Base-by-base conservation (phyloP, 2,797 vertebrate species). In the Dermochelys coriacea region DNA sequence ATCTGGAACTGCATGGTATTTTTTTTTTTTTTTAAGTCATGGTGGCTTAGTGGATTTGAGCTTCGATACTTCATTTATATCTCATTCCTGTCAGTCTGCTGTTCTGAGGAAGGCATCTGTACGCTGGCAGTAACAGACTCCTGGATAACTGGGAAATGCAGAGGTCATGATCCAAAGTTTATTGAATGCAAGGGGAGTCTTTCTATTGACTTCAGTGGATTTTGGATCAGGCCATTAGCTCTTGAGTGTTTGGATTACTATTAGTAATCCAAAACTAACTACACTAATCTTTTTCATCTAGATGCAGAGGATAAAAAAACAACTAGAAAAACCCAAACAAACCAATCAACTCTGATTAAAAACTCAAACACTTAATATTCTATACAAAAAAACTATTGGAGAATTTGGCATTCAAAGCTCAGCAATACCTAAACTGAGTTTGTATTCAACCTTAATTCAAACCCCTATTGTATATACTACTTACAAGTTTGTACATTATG, bases 1-100 rank as follows among this genome's bases (percentile, higher is more conserved):
- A 21, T 19, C 0, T 31, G n/a, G 23, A 14, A 83, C 81, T 80
- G 49, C 2, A 3, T 1, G 19, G 27, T 2, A 31, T 82, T 18
- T 50, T 21, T 2, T 84, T 82, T 95, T 84, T 81, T 57, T 57
- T 57, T 52, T 8, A 19, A 37, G 19, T 41, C 68, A 41, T 23
- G 19, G 61, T 18, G 52, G 3, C 1, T 50, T 71, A 88, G 23
- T 47, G 57, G n/a, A 25, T 79, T 3, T 68, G 34, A 25, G 27
- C 1, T 25, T 74, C 34, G 79, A 8, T 25, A 7, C 4, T 6
- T 45, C 16, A n/a, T 64, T 64, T n/a, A 19, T 64, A 41, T 71
- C 37, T 71, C 68, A 41, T 71, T 25, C 11, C 37, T 41, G 19
- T 71, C 19, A 25, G 18, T 1, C 4, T 87, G 91, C 90, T 34